phyloP scores from a whole-genome alignment of 2,888 invertebrate genomes.

The Tinea trinotella region DNA sequence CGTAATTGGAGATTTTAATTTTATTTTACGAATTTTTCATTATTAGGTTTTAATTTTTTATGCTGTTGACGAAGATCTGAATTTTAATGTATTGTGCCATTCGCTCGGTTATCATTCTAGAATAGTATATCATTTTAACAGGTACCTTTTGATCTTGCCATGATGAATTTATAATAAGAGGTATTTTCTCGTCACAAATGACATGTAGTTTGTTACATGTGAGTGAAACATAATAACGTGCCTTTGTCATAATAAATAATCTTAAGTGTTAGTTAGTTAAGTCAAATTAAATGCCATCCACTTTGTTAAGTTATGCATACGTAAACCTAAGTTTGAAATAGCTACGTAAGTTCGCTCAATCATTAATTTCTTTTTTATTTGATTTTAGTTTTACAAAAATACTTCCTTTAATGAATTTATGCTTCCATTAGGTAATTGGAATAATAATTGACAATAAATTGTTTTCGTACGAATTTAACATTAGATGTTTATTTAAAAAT shows the following conservation, averaged over 20 bases:
- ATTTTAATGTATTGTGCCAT: constrained; percentile 63
- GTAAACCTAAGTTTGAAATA: constrained; percentile 30
- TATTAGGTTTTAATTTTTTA: constrained; percentile 19
- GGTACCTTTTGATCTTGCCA: constrained; percentile 73
- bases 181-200: constrained; percentile 59
- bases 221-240: constrained; percentile 54
- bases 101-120: constrained; percentile 65
- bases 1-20: constrained; percentile 2
- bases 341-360: constrained; percentile 46
- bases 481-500: no score
- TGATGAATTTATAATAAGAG: constrained; percentile 64
- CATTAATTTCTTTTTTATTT: constrained; percentile 41
- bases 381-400: constrained; percentile 7
- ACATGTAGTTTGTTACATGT: constrained; percentile 42
- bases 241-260: constrained; percentile 63
- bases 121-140: constrained; percentile 63
- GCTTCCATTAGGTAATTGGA: neutral
- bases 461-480: no score
- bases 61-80: constrained; percentile 38
- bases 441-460: neutral
- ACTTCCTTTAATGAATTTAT: neutral
- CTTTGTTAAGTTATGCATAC: constrained; percentile 70
- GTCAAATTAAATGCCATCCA: constrained; percentile 73
- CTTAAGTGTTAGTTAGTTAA: constrained; percentile 65
- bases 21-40: neutral